These are phyloP conservation scores for Brachionichthys hirsutus DNA, from an alignment of 2,113 vertebrate genomes.

Conservation along the genomic window DNA sequence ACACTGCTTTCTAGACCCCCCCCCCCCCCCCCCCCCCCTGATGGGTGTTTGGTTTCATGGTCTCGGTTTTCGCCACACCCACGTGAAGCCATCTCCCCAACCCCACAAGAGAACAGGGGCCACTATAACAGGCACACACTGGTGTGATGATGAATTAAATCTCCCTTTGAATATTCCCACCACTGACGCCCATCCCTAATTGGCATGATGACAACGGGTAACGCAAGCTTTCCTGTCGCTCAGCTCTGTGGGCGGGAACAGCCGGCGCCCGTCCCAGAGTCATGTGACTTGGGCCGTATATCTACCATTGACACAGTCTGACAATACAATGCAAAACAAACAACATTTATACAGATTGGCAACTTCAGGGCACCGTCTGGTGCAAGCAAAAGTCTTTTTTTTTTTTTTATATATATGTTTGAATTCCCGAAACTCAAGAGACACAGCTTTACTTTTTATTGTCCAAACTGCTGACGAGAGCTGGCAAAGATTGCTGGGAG, in stretches of 20 bases:
- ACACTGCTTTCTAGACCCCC: constrained; percentile 61
- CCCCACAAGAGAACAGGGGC: constrained; percentile 75
- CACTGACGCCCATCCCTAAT: constrained; percentile 81
- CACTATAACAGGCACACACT: constrained; percentile 98
- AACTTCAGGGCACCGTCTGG: constrained; percentile 89
- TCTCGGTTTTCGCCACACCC: constrained; percentile 23
- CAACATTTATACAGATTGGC: constrained; percentile 94
- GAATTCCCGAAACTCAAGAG: constrained; percentile 68
- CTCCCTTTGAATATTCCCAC: constrained; percentile 60
- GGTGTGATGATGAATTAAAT: constrained; percentile 85
- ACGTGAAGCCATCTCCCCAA: constrained; percentile 32
- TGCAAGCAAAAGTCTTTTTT: constrained; percentile 78
- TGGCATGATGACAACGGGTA: constrained; percentile 90
- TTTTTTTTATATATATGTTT: constrained; percentile 69
- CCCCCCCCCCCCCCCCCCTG: no score
- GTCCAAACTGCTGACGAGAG: constrained; percentile 77
- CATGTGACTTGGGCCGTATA: constrained; percentile 81
- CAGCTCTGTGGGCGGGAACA: constrained; percentile 41
- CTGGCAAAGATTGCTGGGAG: constrained; percentile 76
- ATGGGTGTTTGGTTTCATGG: constrained; percentile 44
- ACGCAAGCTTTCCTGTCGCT: constrained; percentile 61
- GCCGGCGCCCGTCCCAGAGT: constrained; percentile 79
- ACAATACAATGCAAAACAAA: constrained; percentile 87
- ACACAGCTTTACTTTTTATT: constrained; percentile 88
- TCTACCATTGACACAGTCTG: constrained; percentile 92